Conservation (phyloP, 2,113 vertebrate genomes). For the Todiramphus saurophagus region DNA sequence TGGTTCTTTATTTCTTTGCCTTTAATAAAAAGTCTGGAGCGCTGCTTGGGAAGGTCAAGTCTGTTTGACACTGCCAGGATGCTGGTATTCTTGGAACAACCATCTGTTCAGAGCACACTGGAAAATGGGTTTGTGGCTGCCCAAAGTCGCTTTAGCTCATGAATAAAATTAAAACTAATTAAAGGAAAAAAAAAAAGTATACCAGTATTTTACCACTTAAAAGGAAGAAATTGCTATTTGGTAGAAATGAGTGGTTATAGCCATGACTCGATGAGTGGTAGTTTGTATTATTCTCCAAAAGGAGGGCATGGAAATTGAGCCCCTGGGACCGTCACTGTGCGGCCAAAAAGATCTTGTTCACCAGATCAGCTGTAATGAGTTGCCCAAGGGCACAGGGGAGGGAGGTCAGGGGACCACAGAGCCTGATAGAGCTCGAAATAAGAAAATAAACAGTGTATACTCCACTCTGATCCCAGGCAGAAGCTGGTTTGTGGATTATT, state of each 20-base stretch:
- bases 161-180: not conserved
- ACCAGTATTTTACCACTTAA: not conserved
- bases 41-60: slow-evolving; percentile 37
- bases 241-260: not conserved
- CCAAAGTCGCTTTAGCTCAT: slow-evolving; percentile 44
- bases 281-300: not conserved
- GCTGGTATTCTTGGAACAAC: slow-evolving; percentile 50
- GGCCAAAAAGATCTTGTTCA: not conserved
- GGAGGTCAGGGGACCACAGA: not conserved
- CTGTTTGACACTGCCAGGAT: slow-evolving; percentile 32
- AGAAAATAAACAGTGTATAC: not conserved
- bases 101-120: slow-evolving; percentile 40
- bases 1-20: not conserved
- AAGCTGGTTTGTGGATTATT: not conserved
- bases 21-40: not conserved
- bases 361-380: not conserved
- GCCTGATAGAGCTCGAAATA: not conserved
- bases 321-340: not conserved
- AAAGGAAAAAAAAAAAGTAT: too few species aligned
- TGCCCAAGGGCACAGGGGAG: not conserved
- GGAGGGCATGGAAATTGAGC: not conserved
- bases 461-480: not conserved
- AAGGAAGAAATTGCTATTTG: not conserved
- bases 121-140: slow-evolving; percentile 48
- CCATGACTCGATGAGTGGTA: not conserved